Base-by-base conservation (phyloP, 1,140 invertebrate genomes). In the Nasonia giraulti region DNA sequence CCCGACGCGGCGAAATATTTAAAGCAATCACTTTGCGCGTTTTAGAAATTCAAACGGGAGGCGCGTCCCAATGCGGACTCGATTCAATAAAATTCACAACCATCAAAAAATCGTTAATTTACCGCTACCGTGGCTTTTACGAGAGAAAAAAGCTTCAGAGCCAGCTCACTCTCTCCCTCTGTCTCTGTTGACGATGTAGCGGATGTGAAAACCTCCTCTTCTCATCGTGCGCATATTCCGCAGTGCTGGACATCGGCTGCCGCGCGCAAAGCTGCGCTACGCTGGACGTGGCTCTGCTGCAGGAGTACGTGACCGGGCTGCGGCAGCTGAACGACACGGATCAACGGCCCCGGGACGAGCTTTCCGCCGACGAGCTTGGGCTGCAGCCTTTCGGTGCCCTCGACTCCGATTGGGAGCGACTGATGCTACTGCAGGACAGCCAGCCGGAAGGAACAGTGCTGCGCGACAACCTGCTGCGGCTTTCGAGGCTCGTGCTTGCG, bases 351-450 rank as follows among this genome's bases (percentile, higher is more conserved):
- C 27, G 27, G 2, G 50, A 6, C 2, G 62, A 69, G 4, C 14
- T 14, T 23, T 11, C 7, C 1, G 12, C 62, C 27, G 78, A 50
- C 10, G 31, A 78, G 55, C 7, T n/a, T 20, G 3, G 1, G 1
- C 20, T 71, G 11, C 68, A 80, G 68, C 89, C 89, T 0, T 90
- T 91, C 17, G 89, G 90, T 10, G 62, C 84, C 12, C 47, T 89
- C 1, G 78, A 75, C 10, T 87, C 88, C 0, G 90, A 91, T 69
- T 91, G 90, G 90, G 27, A 80, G 10, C 87, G 89, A 50, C 40
- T 91, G n/a, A 14, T 86, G 33, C 50, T 90, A 7, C 82, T 90
- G n/a, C 80, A 73, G 40, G 69, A 87, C 4, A 73, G 86, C 2
- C 89, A 87, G 62, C 87, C 89, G 1, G 80, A 87, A 8, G 75